Evolutionary conservation across 1,140 invertebrate species (phyloP), one percentile per base, ranked within the genome.

Genomic region (Papilio xuthus): DNA sequence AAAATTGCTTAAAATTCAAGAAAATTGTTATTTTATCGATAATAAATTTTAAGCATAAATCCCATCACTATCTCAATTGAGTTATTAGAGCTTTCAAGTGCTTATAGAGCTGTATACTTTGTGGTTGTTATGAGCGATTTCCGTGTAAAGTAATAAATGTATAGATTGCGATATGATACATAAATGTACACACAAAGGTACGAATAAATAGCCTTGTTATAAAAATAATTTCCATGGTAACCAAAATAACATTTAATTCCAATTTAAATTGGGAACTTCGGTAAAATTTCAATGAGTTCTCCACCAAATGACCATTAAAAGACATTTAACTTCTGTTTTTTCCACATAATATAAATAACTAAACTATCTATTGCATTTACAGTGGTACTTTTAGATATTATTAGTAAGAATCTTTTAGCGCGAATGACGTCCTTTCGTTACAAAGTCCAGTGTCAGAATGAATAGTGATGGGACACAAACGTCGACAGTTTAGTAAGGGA

Each of bases 91-190:
- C 37, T 76, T 76, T 76, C 28, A 63, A 76, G 47, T 76, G 53
- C 50, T 63, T 76, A 37, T 76, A 20, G 37, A 28, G 28, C 28
- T 56, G 12, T 76, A 63, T 56, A 67, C 80, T 78, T 80, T 77
- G 78, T 79, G 63, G 77, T 84, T 81, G 79, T 84, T 82, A 84
- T 80, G 79, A 85, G 80, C 79, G 80, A 83, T 85, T 84, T 84
- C 80, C 84, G 80, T 77, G 80, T 81, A 80, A 82, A 83, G 71
- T 73, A 44, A 73, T 73, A 85, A 79, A 42, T 47, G 78, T 67
- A 78, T 79, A 79, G 79, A 84, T 80, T 74, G 79, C 63, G 56
- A 81, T 72, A 71, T 32, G 18, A 74, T 26, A 53, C 41, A 80
- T 80, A 72, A 80, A 41, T 42, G 12, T 73, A 41, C 12, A 67